Conservation (phyloP, 2,797 vertebrate species). For the Pterois miles region DNA sequence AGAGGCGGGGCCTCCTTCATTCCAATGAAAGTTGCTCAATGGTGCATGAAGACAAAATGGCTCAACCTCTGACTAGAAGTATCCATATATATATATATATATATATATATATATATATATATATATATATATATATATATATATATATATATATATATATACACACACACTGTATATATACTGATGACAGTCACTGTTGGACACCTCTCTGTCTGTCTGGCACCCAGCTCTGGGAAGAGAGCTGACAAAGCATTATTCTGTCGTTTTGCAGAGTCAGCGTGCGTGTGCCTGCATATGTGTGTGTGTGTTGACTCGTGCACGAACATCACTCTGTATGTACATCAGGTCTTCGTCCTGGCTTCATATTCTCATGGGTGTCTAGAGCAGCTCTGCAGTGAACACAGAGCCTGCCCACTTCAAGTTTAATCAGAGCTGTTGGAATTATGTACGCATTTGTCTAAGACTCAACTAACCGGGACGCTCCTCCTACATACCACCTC, state of each 20-base stretch:
- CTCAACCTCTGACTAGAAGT: no score
- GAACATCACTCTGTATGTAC: slow-evolving; percentile 37
- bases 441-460: slow-evolving; percentile 9
- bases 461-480: slow-evolving; percentile 5
- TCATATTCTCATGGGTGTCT: slow-evolving; percentile 51
- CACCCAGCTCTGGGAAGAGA: neutral
- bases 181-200: neutral
- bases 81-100: no score
- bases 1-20: no score
- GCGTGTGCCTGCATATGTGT: slow-evolving; percentile 1
- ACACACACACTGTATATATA: no score
- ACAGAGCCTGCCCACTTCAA: slow-evolving; percentile 29
- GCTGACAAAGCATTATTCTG: slow-evolving; percentile 67
- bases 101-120: no score
- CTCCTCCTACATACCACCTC: neutral
- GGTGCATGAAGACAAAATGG: no score
- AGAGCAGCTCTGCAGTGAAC: slow-evolving; percentile 41
- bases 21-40: no score
- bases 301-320: slow-evolving; percentile 3
- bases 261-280: slow-evolving; percentile 40
- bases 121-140: no score
- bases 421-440: slow-evolving; percentile 45
- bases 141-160: no score
- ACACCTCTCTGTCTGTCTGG: slow-evolving; percentile 25
- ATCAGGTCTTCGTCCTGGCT: slow-evolving; percentile 43